Conservation (phyloP, 1,140 invertebrate species). For the Chrysopa pallens region DNA sequence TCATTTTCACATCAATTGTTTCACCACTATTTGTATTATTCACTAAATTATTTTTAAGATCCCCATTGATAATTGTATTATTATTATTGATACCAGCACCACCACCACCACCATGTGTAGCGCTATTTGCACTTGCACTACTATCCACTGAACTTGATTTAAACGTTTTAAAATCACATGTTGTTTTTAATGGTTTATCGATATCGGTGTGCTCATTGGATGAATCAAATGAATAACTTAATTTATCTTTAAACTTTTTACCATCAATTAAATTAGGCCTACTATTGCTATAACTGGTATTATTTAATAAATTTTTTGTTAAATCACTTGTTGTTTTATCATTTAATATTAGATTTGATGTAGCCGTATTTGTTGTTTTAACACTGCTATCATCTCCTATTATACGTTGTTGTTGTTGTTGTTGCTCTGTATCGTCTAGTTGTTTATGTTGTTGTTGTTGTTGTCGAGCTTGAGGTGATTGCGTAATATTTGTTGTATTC, state of each 20-base stretch:
- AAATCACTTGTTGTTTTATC: no score
- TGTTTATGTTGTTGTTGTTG: neutral
- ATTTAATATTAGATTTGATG: no score
- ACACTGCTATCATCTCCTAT: neutral
- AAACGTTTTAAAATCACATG: neutral
- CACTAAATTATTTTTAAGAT: no score
- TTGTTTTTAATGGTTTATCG: neutral
- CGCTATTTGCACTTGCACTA: neutral
- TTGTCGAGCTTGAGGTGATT: neutral
- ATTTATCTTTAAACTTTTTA: no score
- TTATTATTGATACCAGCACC: neutral
- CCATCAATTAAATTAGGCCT: no score
- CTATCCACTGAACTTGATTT: neutral
- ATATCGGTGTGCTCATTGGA: no score
- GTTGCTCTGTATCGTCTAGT: neutral
- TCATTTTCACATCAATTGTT: neutral
- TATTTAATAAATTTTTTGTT: no score
- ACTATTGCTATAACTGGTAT: no score
- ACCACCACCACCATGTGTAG: neutral
- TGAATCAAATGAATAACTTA: no score
- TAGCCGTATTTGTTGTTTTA: neutral
- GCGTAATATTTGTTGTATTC: neutral
- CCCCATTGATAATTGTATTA: neutral
- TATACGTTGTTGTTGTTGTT: neutral
- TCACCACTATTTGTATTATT: neutral